phyloP scores from a whole-genome alignment of 2,113 vertebrate genomes.

The Epinephelus cyanopodus region DNA sequence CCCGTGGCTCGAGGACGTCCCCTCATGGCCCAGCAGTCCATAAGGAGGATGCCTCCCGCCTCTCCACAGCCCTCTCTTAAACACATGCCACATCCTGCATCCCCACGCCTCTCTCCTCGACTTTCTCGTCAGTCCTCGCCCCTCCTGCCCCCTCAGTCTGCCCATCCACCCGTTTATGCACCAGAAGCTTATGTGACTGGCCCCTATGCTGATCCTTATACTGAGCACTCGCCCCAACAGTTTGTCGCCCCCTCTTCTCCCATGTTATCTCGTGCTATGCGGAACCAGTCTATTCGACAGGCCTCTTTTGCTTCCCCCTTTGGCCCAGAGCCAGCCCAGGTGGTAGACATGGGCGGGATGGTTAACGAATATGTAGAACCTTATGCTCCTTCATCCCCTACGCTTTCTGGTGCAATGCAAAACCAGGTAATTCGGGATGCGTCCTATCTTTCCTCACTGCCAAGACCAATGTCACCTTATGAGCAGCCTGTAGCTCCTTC shows the following conservation, averaged over 20 bases:
- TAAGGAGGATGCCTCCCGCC: conserved; percentile 69
- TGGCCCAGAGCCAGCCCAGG: conserved; percentile 50
- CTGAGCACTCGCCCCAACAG: conserved; percentile 38
- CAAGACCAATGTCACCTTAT: conserved; percentile 66
- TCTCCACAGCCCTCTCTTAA: conserved; percentile 83
- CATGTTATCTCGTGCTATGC: conserved; percentile 66
- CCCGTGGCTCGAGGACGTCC: conserved; percentile 83
- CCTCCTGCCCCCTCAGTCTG: conserved; percentile 49
- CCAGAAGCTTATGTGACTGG: conserved; percentile 26
- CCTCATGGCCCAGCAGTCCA: conserved; percentile 76
- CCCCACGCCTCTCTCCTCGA: conserved; percentile 74
- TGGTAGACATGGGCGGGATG: conserved; percentile 58
- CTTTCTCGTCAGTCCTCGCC: conserved; percentile 75
- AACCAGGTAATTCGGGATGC: conserved; percentile 69
- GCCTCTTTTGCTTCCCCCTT: conserved; percentile 53
- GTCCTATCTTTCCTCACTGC: conserved; percentile 70
- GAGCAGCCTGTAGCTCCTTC: conserved; percentile 60
- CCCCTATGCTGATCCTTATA: conserved; percentile 64
- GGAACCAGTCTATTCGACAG: conserved; percentile 49
- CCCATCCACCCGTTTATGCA: conserved; percentile 39
- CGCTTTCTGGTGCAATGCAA: conserved; percentile 73
- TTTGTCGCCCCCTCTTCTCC: conserved; percentile 64
- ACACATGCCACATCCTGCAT: conserved; percentile 68
- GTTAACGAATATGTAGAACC: conserved; percentile 42
- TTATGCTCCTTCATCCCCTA: conserved; percentile 62